phyloP scores from a whole-genome alignment of 1,140 invertebrate genomes.

The Drosophila arawakana region DNA sequence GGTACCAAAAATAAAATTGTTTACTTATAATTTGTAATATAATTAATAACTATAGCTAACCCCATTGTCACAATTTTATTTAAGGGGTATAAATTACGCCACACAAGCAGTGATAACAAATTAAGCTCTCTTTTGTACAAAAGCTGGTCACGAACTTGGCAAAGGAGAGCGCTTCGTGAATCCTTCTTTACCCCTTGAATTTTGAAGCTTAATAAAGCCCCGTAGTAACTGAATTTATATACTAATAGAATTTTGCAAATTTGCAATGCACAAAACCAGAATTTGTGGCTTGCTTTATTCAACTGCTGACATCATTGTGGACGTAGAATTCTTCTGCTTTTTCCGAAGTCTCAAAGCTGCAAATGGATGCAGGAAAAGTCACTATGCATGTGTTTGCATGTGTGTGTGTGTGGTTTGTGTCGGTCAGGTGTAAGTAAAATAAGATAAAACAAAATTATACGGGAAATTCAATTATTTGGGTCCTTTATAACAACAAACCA shows the following conservation, averaged over 20 bases:
- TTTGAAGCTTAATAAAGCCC: conserved; percentile 3
- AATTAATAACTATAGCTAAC: background rate
- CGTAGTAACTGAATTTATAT: conserved; percentile 7
- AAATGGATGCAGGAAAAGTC: conserved; percentile 4
- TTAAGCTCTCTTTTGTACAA: conserved; percentile 1
- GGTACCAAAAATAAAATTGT: no score
- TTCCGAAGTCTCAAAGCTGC: background rate
- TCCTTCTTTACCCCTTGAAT: background rate
- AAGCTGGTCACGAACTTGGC: conserved; percentile 16
- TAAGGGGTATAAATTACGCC: conserved; percentile 1
- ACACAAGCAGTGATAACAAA: background rate
- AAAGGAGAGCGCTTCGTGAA: background rate
- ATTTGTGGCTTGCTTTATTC: conserved; percentile 13
- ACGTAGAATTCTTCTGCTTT: background rate
- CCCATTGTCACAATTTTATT: background rate
- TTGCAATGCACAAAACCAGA: conserved; percentile 6
- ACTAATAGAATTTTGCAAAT: conserved; percentile 9
- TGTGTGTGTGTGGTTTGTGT: conserved; percentile 2
- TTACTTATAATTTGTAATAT: background rate
- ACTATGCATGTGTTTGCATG: background rate
- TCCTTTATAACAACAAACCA: conserved; percentile 65
- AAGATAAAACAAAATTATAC: conserved; percentile 74
- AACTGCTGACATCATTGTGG: background rate
- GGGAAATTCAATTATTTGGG: conserved; percentile 71
- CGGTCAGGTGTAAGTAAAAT: conserved; percentile 55